Base-by-base conservation (phyloP, 1,140 invertebrate species). In the Aphelenchoides besseyi region DNA sequence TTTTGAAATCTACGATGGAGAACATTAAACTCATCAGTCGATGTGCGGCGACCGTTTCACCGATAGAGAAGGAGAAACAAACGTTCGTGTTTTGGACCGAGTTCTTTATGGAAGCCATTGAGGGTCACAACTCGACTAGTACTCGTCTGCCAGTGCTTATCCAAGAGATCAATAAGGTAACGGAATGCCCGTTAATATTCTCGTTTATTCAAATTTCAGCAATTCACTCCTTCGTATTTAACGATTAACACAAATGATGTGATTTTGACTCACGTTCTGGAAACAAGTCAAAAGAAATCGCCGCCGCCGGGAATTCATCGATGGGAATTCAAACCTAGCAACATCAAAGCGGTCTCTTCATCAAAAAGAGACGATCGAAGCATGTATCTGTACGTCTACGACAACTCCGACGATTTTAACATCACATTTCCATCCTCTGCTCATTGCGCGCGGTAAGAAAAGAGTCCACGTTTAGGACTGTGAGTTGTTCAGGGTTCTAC, bases 381-480 rank as follows among this genome's bases (percentile, higher is more conserved):
- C 69, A 88, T 98, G 1, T 98, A 97, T 86, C 88, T 99, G 0
- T 99, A 98, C 85, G 95, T 98, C 28, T 92, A 95, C 85, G 91
- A 97, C 84, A 97, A 97, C 68, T 97, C 94, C 3, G 94, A 97
- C 84, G 95, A 97, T 87, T 98, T 98, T 87, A 95, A 98, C 89
- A 95, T 98, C 87, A 97, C 92, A 85, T 92, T 99, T 74, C 94
- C 96, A 9, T 97, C 94, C 0, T 89, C 90, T 57, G 77, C 89
- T 54, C 92, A 92, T 85, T 88, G 94, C 71, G 89, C 92, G 84
- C 89, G 90, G 78, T 91, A 92, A 83, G 90, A 23, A 12, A 48
- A 48, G 41, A 48, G 41, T 16, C 12, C 41, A 48, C 12, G 12
- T 48, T 16, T 12, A 12, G 41, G 41, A 48, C 12, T 73, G n/a